A percentile compares a stretch with the other conserved stretches of the same genome.
These are phyloP conservation scores for Leptura quadrifasciata DNA, from an alignment of 2,888 invertebrate genomes.

Conservation along the genomic window DNA sequence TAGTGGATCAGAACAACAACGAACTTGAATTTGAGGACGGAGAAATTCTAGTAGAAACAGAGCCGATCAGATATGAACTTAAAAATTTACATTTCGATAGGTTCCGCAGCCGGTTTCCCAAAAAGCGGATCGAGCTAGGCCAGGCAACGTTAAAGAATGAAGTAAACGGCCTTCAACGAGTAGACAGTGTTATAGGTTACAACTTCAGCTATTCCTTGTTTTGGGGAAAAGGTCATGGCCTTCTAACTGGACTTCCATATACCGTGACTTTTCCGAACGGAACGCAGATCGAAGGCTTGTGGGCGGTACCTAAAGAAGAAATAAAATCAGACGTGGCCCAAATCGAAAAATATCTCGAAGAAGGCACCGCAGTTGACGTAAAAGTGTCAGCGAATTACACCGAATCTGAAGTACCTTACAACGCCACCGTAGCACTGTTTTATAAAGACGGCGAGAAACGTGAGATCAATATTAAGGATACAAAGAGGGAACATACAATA, in stretches of 20 bases:
- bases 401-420: conserved; percentile 84
- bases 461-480: conserved; percentile 79
- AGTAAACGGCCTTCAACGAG: conserved; percentile 75
- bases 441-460: conserved; percentile 80
- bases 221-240: conserved; percentile 87
- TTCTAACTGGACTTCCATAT: conserved; percentile 83
- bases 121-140: conserved; percentile 68
- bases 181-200: conserved; percentile 85
- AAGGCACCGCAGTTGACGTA: conserved; percentile 89
- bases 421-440: conserved; percentile 81
- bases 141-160: conserved; percentile 73
- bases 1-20: conserved; percentile 80
- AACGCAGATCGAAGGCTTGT: conserved; percentile 77
- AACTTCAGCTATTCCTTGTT: conserved; percentile 82
- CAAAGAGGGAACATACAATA: conserved; percentile 80
- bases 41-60: conserved; percentile 87
- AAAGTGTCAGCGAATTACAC: conserved; percentile 85
- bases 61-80: conserved; percentile 86
- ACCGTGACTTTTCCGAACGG: conserved; percentile 79
- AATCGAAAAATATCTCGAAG: conserved; percentile 78
- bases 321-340: conserved; percentile 77
- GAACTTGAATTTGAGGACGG: conserved; percentile 79
- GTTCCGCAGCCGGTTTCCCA: conserved; percentile 72
- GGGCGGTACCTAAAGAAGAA: conserved; percentile 79
- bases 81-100: conserved; percentile 71